A percentile compares a stretch with the other conserved stretches of the same genome.
These are phyloP conservation scores for Aphelinus atriplicis DNA, from an alignment of 1,140 invertebrate genomes.

Conservation along the genomic window DNA sequence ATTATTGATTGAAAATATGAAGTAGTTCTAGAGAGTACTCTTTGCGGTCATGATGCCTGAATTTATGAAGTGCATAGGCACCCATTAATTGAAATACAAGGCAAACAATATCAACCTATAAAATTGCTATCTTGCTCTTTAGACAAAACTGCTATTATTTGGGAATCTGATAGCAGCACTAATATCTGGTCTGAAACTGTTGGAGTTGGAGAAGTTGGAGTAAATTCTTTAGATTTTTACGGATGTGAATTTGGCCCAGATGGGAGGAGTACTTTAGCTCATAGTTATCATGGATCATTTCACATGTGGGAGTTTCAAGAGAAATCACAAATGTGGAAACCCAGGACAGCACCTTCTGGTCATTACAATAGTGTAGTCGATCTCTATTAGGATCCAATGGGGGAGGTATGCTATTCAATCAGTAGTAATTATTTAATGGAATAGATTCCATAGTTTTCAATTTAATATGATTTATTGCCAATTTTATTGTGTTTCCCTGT, in stretches of 20 bases:
- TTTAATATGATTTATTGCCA: background rate
- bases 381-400: constrained; percentile 82
- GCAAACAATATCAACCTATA: constrained; percentile 52
- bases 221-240: constrained; percentile 92
- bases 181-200: constrained; percentile 86
- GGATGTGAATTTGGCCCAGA: constrained; percentile 82
- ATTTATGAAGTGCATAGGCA: constrained; percentile 92
- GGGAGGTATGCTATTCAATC: constrained; percentile 64
- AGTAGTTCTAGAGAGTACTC: constrained; percentile 85
- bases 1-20: constrained; percentile 62
- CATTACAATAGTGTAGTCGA: constrained; percentile 89
- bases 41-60: constrained; percentile 94
- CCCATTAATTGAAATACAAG: constrained; percentile 53
- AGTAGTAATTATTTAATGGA: too few relatives aligned
- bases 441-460: too few relatives aligned
- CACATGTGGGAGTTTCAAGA: constrained; percentile 85
- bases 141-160: constrained; percentile 94
- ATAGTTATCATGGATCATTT: constrained; percentile 92
- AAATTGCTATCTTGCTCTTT: constrained; percentile 89
- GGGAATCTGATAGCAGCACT: constrained; percentile 73
- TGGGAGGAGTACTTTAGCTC: constrained; percentile 79
- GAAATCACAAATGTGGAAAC: constrained; percentile 73
- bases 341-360: constrained; percentile 80
- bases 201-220: constrained; percentile 89
- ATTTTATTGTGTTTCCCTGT: constrained; percentile 76